Conservation (phyloP, 2,888 invertebrate genomes). For the Ligdia adustata region DNA sequence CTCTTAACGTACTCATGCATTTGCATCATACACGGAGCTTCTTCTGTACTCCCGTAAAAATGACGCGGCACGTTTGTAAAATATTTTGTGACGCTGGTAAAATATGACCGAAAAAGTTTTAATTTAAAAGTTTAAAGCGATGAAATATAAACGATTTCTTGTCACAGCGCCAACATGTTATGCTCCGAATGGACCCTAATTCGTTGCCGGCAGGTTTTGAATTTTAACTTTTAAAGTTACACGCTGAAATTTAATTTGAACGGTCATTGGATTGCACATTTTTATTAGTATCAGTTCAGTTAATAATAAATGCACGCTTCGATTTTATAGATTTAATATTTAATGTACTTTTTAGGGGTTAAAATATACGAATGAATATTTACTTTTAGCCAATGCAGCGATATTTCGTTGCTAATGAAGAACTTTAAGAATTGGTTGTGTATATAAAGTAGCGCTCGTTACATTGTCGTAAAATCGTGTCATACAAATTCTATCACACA, state of each 20-base stretch:
- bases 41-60: conserved; percentile 4
- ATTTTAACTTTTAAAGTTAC: conserved; percentile 31
- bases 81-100: conserved; percentile 21
- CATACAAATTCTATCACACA: too few species aligned
- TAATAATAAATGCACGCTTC: conserved; percentile 17
- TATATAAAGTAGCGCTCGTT: too few species aligned
- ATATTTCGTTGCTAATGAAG: too few species aligned
- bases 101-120: conserved; percentile 29
- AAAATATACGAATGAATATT: too few species aligned
- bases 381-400: too few species aligned
- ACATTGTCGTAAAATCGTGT: too few species aligned
- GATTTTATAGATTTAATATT: too few species aligned
- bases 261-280: conserved; percentile 16
- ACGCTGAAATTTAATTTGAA: conserved; percentile 33
- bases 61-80: conserved; percentile 17
- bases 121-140: conserved; percentile 33
- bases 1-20: not conserved
- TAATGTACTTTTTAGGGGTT: too few species aligned
- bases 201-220: conserved; percentile 34
- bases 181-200: conserved; percentile 29
- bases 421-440: too few species aligned
- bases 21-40: not conserved
- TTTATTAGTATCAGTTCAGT: conserved; percentile 30
- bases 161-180: conserved; percentile 46
- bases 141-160: conserved; percentile 44